phyloP scores from a whole-genome alignment of 2,797 vertebrate genomes.

The Ctenopoma kingsleyae region DNA sequence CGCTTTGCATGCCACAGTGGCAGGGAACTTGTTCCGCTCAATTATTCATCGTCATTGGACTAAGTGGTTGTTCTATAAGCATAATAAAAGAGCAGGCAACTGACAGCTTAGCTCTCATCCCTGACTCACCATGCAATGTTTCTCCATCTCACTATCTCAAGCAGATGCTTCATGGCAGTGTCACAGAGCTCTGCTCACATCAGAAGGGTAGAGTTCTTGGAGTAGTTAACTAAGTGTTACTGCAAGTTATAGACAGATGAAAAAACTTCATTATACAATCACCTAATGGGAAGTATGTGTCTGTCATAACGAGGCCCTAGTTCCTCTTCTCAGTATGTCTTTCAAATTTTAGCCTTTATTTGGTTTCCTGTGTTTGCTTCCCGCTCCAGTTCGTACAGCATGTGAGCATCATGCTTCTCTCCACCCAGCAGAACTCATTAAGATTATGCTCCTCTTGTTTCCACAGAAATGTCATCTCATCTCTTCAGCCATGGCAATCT shows the following conservation, averaged over 20 bases:
- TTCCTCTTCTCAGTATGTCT: not conserved
- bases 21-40: slow-evolving; percentile 86
- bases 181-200: slow-evolving; percentile 33
- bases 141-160: slow-evolving; percentile 50
- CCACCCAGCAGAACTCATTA: slow-evolving; percentile 88
- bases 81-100: slow-evolving; percentile 80
- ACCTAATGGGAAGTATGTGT: not conserved
- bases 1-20: slow-evolving; percentile 82
- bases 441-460: slow-evolving; percentile 90
- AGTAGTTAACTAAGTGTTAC: slow-evolving; percentile 7
- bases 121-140: slow-evolving; percentile 54
- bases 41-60: slow-evolving; percentile 89
- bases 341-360: slow-evolving; percentile 35
- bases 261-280: slow-evolving; percentile 17
- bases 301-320: no score
- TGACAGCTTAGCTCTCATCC: slow-evolving; percentile 80
- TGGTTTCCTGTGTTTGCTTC: slow-evolving; percentile 53
- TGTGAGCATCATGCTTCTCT: slow-evolving; percentile 76
- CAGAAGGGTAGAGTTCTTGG: slow-evolving; percentile 18
- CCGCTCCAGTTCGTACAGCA: slow-evolving; percentile 45
- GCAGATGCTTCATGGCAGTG: slow-evolving; percentile 61
- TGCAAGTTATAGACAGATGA: slow-evolving; percentile 17
- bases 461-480: slow-evolving; percentile 81
- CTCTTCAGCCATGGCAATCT: slow-evolving; percentile 83
- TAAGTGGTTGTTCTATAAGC: slow-evolving; percentile 86